Evolutionary conservation across 2,797 vertebrate genomes (phyloP), one percentile per base, ranked within the genome.

Genomic region (Catharus ustulatus): DNA sequence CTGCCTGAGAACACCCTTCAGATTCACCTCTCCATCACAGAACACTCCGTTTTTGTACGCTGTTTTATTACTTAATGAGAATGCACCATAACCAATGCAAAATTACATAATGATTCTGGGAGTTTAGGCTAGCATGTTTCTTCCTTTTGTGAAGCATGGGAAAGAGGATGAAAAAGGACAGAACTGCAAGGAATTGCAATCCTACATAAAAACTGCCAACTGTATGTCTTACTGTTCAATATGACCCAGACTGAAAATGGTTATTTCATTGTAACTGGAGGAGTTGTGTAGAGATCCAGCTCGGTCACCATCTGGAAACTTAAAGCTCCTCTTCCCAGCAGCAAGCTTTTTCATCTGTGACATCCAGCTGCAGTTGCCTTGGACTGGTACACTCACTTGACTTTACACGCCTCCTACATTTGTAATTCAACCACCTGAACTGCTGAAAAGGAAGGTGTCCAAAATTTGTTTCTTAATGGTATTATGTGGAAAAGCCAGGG

Each of bases 291-390:
- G 89, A 86, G 80, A 90, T 73, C 55, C 95, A 96, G 69, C 58
- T 94, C 95, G 94, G 90, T 94, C 90, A 94, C 87, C 85, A 84
- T 86, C 81, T 91, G 91, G 82, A 87, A 92, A 90, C 73, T 91
- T 84, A 77, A 32, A 92, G 43, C 64, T 82, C 71, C 54, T 69
- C 74, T 93, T 91, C 64, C 24, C 36, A 46, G 86, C 46, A 78
- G 93, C 38, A 66, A 75, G 80, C 64, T 69, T 87, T 83, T 83
- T 79, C 32, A n/a, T 69, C 73, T 89, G 77, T 58, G 55, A 81
- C 55, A 95, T 73, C 55, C 91, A 96, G 87, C 84, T 91, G 89
- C 32, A 92, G 74, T n/a, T 92, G 63, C 84, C 42, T 78, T 78
- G 55, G 58, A 92, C 66, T 52, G n/a, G 19, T 69, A 86, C 52